A percentile compares a stretch with the other conserved stretches of the same genome.
Conservation (phyloP, 2,888 invertebrate genomes). For the Pristionchus maxplancki region DNA sequence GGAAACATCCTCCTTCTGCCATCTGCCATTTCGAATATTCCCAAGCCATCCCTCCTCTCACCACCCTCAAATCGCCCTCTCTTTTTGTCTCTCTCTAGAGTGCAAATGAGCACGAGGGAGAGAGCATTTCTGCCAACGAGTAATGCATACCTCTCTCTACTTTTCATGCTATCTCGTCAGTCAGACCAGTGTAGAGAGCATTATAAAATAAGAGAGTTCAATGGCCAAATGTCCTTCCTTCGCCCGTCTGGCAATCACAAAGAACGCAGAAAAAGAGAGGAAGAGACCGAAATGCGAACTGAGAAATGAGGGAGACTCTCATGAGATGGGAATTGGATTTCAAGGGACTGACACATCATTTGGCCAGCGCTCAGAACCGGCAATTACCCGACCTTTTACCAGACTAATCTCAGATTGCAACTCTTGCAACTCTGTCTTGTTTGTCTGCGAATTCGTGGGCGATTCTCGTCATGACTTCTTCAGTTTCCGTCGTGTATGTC, state of each 20-base stretch:
- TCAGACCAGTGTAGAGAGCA: neutral
- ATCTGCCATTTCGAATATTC: neutral
- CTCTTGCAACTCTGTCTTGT: too few species aligned
- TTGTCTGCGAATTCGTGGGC: neutral
- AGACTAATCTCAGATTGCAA: too few species aligned
- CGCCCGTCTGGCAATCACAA: constrained; percentile 16
- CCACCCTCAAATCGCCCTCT: neutral
- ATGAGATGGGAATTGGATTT: neutral
- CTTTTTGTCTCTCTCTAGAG: neutral
- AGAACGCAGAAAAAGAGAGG: constrained; percentile 19
- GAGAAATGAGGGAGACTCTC: neutral
- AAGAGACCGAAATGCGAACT: constrained; percentile 19
- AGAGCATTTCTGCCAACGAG: neutral
- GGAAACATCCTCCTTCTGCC: too few species aligned
- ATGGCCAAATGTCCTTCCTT: neutral
- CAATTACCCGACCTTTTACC: too few species aligned
- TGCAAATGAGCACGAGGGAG: neutral
- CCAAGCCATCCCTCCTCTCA: neutral
- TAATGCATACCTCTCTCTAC: neutral
- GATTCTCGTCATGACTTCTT: constrained; percentile 17
- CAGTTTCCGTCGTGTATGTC: neutral
- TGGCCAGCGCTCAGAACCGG: too few species aligned
- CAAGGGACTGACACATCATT: too few species aligned
- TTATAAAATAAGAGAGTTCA: neutral
- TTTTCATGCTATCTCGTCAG: neutral